phyloP scores from a whole-genome alignment of 2,888 invertebrate genomes.

The Phrixothrix hirtus region DNA sequence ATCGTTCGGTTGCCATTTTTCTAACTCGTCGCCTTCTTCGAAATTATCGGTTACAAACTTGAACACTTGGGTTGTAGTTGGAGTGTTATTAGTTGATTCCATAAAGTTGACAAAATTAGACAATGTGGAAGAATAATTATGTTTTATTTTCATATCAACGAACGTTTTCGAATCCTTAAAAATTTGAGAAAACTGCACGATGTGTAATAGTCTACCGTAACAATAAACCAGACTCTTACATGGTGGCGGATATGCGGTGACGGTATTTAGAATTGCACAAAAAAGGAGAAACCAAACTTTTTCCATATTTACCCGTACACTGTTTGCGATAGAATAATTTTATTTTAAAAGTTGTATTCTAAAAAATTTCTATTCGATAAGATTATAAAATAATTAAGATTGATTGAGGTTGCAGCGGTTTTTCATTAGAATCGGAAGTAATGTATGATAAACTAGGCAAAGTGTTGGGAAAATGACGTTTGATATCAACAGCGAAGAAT shows the following conservation, averaged over 20 bases:
- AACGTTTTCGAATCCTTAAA: constrained; percentile 20
- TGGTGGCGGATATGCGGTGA: constrained; percentile 7
- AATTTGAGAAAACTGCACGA: constrained; percentile 20
- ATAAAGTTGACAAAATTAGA: constrained; percentile 50
- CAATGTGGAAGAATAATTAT: background rate
- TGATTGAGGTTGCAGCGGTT: no score
- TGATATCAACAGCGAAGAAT: no score
- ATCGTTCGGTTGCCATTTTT: constrained; percentile 65
- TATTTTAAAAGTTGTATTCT: no score
- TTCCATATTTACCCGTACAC: no score
- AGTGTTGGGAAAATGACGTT: no score
- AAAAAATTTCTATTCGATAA: no score
- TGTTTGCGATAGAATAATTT: no score
- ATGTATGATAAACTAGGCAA: no score
- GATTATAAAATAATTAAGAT: no score
- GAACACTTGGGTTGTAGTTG: constrained; percentile 57
- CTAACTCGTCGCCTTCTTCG: constrained; percentile 62
- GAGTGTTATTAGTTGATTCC: constrained; percentile 56
- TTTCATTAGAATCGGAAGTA: no score
- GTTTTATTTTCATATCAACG: constrained; percentile 11
- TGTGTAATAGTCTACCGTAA: constrained; percentile 21
- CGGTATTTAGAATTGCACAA: no score
- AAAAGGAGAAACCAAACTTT: no score
- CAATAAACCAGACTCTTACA: constrained; percentile 22
- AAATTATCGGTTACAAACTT: constrained; percentile 64